Conservation (phyloP, 1,140 invertebrate genomes). For the Drosophila parabipectinata region DNA sequence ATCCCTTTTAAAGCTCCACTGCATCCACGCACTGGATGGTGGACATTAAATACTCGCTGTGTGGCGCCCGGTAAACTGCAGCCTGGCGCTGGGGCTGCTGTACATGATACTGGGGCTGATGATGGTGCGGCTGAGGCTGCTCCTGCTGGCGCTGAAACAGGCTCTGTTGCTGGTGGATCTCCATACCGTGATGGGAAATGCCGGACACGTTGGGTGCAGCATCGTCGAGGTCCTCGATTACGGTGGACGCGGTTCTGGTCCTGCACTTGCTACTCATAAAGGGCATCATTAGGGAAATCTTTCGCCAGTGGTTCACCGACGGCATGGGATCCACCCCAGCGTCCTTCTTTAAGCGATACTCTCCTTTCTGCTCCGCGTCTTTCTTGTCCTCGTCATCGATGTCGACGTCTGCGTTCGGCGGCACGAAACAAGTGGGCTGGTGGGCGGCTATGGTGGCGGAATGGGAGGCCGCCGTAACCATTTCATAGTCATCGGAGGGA, state of each 20-base stretch:
- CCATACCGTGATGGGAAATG: background rate
- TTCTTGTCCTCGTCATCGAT: background rate
- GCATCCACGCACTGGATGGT: no score
- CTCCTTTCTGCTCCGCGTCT: background rate
- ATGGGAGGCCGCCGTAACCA: conserved; percentile 23
- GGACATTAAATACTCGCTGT: background rate
- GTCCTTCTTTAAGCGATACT: background rate
- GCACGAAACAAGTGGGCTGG: background rate
- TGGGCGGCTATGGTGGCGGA: background rate
- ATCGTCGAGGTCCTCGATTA: background rate
- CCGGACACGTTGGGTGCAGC: no score
- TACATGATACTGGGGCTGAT: background rate
- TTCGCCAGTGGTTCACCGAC: conserved; percentile 7
- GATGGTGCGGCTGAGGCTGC: background rate
- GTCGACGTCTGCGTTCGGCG: background rate
- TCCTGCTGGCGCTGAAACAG: background rate
- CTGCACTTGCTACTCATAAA: conserved; percentile 5
- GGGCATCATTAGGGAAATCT: conserved; percentile 11
- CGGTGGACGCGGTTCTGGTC: background rate
- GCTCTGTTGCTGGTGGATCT: background rate
- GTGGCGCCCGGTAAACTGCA: background rate
- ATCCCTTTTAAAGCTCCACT: background rate
- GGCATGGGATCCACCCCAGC: background rate
- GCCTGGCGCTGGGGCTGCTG: background rate
- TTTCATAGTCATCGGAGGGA: conserved; percentile 12